Evolutionary conservation across 1,140 invertebrate genomes (phyloP).

Genomic region (Caenorhabditis inopinata): DNA sequence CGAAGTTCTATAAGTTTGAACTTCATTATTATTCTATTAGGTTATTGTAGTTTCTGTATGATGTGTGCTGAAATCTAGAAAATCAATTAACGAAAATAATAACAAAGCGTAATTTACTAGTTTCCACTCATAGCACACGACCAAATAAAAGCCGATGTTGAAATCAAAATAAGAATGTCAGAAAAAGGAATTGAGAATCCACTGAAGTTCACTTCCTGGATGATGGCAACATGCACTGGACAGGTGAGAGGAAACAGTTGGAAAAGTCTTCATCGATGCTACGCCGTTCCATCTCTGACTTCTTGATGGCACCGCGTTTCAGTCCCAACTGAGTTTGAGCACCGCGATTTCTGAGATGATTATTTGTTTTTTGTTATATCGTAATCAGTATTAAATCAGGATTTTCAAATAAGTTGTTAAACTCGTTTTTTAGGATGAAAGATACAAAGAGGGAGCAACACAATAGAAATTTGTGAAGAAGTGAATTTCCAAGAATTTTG

Average conservation of each 20-base stretch:
- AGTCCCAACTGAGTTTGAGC: conserved; percentile 10
- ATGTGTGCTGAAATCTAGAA: too few relatives aligned
- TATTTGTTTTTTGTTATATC: too few relatives aligned
- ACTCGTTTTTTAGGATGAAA: too few relatives aligned
- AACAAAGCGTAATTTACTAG: conserved; percentile 8
- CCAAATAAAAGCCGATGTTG: background rate
- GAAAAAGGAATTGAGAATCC: background rate
- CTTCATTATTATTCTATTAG: too few relatives aligned
- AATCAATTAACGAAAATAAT: background rate
- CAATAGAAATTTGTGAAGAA: too few relatives aligned
- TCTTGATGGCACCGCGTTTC: background rate
- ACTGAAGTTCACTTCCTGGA: conserved; percentile 10
- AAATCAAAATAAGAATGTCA: background rate
- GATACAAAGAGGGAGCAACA: too few relatives aligned
- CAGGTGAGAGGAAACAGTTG: conserved; percentile 41
- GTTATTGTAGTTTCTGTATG: too few relatives aligned
- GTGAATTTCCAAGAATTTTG: background rate
- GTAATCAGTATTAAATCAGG: too few relatives aligned
- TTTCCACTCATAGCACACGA: conserved; percentile 5
- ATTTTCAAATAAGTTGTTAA: too few relatives aligned
- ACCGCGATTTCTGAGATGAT: background rate
- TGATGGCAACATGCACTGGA: conserved; percentile 37
- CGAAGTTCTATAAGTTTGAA: too few relatives aligned
- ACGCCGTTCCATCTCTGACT: conserved; percentile 24
- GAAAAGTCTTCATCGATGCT: conserved; percentile 41